A percentile compares a stretch with the other conserved stretches of the same genome.
Evolutionary conservation across 2,888 invertebrate species (phyloP).

Genomic region (Gryllus longicercus): DNA sequence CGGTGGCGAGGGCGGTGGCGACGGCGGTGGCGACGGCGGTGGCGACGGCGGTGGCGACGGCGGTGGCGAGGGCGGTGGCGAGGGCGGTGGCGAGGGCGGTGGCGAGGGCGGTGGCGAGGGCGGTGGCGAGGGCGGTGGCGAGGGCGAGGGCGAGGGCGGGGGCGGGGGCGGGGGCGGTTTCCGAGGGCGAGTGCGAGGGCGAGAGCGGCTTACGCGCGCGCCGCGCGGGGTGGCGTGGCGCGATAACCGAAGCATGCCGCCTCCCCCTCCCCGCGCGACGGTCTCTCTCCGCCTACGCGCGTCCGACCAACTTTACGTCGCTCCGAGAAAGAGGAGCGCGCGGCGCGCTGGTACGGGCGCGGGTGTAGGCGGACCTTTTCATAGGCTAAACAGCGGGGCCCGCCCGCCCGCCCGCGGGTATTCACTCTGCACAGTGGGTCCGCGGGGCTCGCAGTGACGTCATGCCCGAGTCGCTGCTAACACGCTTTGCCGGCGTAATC

Average conservation of each 20-base stretch:
- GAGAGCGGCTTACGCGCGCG: too few relatives aligned
- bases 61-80: too few relatives aligned
- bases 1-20: too few relatives aligned
- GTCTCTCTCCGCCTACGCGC: too few relatives aligned
- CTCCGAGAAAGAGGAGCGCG: too few relatives aligned
- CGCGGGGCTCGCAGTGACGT: background rate
- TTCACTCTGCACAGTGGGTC: background rate
- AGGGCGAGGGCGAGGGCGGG: background rate
- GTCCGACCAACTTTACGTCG: too few relatives aligned
- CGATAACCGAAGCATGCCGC: background rate
- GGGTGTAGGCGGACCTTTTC: background rate
- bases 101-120: too few relatives aligned
- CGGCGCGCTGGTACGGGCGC: background rate
- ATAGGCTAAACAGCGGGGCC: background rate
- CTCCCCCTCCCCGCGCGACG: background rate
- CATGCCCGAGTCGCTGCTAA: background rate
- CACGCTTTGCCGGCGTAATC: slow-evolving; percentile 7
- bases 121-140: too few relatives aligned
- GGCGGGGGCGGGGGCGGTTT: background rate
- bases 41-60: too few relatives aligned
- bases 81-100: too few relatives aligned
- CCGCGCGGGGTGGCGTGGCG: background rate
- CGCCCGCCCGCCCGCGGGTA: background rate
- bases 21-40: too few relatives aligned
- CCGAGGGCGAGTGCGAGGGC: too few relatives aligned